Conservation (phyloP, 2,113 vertebrate genomes). For the Tragelaphus buxtoni region DNA sequence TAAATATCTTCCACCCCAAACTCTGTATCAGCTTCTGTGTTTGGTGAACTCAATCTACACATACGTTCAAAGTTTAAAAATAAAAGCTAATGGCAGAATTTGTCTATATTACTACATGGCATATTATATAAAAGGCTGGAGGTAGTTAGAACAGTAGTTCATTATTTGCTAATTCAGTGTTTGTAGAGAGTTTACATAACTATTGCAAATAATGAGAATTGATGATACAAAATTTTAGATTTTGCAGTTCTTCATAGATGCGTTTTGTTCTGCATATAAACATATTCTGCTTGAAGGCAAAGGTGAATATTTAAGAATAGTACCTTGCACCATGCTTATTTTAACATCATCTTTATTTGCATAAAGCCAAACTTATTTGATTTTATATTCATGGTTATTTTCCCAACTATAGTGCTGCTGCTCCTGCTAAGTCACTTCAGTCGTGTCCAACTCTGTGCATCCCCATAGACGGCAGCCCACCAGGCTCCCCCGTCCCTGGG, state of each 20-base stretch:
- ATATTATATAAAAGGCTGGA: background rate
- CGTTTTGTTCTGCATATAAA: background rate
- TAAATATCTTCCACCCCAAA: background rate
- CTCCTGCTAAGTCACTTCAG: too few relatives aligned
- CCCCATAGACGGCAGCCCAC: too few relatives aligned
- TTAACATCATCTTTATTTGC: background rate
- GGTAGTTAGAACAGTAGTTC: background rate
- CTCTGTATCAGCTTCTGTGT: background rate
- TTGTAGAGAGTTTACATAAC: background rate
- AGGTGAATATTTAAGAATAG: background rate
- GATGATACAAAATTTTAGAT: background rate
- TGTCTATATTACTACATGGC: background rate
- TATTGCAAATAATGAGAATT: background rate
- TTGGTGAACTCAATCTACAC: background rate
- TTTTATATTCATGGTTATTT: slow-evolving; percentile 7
- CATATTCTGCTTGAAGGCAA: background rate
- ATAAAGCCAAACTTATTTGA: background rate
- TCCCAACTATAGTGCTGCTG: background rate
- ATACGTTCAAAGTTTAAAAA: background rate
- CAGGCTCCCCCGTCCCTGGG: too few relatives aligned
- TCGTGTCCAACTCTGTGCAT: too few relatives aligned
- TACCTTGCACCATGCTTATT: background rate
- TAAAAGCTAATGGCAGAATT: background rate
- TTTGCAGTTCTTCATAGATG: background rate
- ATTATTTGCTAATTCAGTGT: background rate